Percentiles rank a stretch among this genome's conserved stretches.
Conservation (phyloP, 2,888 invertebrate genomes). For the Chloroclysta siterata region DNA sequence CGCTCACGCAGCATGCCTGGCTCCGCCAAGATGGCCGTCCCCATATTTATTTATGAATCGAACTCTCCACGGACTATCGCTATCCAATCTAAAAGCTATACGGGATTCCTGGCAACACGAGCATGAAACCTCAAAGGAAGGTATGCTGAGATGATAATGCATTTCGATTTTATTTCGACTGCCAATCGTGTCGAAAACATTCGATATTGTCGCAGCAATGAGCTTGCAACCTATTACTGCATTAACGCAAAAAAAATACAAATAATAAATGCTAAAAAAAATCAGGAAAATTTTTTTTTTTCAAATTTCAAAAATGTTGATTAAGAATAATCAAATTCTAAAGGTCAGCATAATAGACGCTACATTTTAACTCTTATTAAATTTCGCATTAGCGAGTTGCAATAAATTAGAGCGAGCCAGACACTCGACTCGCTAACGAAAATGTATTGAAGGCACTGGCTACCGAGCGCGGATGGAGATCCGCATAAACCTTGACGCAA, state of each 20-base stretch:
- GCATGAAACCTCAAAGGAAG: conserved; percentile 37
- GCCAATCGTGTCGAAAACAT: background rate
- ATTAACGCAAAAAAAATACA: background rate
- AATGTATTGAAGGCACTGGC: conserved; percentile 57
- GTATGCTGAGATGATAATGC: conserved; percentile 9
- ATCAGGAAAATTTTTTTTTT: no score
- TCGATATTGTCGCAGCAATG: background rate
- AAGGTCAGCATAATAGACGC: conserved; percentile 36
- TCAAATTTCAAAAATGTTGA: no score
- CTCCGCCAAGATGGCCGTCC: conserved; percentile 57
- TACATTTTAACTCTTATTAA: conserved; percentile 61
- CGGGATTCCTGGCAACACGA: conserved; percentile 40
- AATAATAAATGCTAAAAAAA: background rate
- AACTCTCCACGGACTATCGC: conserved; percentile 56
- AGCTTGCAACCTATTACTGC: no score
- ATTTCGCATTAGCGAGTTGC: conserved; percentile 64
- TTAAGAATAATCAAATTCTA: conserved; percentile 3
- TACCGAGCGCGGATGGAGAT: conserved; percentile 27
- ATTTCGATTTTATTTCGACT: conserved; percentile 12
- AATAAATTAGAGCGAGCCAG: conserved; percentile 63
- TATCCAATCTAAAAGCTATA: conserved; percentile 56
- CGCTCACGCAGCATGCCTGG: conserved; percentile 54
- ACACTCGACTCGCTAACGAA: conserved; percentile 60
- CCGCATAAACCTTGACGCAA: conserved; percentile 39
- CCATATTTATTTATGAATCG: conserved; percentile 67